These are phyloP conservation scores for Lycocerus yunnanus DNA, from an alignment of 2,888 invertebrate genomes.

Conservation along the genomic window DNA sequence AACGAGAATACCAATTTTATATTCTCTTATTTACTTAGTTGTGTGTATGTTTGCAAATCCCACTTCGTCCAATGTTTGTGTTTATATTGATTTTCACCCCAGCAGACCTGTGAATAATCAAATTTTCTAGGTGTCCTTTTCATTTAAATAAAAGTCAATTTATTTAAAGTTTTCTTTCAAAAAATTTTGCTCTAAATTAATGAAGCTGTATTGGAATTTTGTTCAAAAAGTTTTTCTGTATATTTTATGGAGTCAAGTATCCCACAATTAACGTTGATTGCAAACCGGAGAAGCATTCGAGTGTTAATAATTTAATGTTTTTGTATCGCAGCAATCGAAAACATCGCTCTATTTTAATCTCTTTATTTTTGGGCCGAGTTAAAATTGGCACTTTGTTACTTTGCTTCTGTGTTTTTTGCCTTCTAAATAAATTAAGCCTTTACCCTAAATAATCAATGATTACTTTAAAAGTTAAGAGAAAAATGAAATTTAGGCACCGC, in stretches of 20 bases:
- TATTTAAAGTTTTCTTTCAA: background rate
- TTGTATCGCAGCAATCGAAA: background rate
- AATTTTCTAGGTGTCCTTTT: background rate
- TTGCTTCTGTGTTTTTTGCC: background rate
- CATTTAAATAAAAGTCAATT: background rate
- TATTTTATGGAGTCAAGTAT: background rate
- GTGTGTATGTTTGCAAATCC: background rate
- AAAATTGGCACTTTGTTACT: too few species aligned
- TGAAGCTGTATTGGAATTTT: too few species aligned
- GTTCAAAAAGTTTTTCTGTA: background rate
- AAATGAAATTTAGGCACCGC: background rate
- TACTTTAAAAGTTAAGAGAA: background rate
- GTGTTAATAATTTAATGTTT: background rate
- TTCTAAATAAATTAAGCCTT: background rate
- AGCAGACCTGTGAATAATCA: background rate
- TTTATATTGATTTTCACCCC: background rate
- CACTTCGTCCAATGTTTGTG: background rate
- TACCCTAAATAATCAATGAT: background rate
- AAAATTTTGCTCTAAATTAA: background rate
- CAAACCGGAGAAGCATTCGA: background rate
- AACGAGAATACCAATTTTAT: background rate
- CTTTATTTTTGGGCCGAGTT: background rate
- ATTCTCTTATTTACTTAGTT: background rate
- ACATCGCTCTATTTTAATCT: background rate
- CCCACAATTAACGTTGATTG: background rate